Evolutionary conservation across 2,113 vertebrate genomes (phyloP).

Genomic region (Regulus satrapa): DNA sequence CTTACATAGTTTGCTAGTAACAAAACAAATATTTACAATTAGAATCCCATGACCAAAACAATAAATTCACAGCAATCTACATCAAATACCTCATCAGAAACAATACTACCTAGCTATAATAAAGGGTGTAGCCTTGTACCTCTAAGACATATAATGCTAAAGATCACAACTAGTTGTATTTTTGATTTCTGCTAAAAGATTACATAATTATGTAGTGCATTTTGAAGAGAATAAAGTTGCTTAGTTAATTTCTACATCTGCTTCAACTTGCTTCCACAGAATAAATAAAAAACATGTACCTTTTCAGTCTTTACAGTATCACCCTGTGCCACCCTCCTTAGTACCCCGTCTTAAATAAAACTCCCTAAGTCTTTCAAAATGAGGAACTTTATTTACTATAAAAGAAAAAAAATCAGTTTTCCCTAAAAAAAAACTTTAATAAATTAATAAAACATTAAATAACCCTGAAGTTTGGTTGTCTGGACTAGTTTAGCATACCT

Average conservation of each 20-base stretch:
- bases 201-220: background rate
- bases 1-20: background rate
- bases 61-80: background rate
- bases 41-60: background rate
- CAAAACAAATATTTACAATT: background rate
- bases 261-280: background rate
- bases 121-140: background rate
- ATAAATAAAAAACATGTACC: background rate
- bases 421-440: background rate
- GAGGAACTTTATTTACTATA: background rate
- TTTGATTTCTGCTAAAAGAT: background rate
- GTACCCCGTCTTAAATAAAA: background rate
- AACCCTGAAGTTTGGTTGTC: background rate
- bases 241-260: background rate
- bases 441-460: background rate
- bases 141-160: background rate
- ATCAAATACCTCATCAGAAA: background rate
- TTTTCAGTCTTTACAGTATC: background rate
- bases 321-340: background rate
- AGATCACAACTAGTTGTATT: background rate
- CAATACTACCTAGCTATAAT: background rate
- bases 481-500: slow-evolving; percentile 68
- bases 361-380: background rate
- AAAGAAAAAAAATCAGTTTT: background rate
- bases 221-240: background rate